Evolutionary conservation across 2,888 invertebrate species (phyloP).

Genomic region (Pseudococcus jackbeardsleyi): DNA sequence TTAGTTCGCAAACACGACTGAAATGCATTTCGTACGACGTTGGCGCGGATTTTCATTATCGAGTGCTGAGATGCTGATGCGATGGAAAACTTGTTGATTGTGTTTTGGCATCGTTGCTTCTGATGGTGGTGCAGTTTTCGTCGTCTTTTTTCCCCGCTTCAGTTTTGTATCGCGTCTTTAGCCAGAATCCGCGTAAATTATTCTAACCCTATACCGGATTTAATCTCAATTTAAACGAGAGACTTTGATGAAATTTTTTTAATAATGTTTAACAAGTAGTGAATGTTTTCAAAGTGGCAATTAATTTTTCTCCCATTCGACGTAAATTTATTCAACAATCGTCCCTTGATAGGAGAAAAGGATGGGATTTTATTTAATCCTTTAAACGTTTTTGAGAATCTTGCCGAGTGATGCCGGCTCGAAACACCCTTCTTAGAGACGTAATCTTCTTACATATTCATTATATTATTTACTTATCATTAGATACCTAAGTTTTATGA

Average conservation of each 20-base stretch:
- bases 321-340: slow-evolving; percentile 29
- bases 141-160: neutral
- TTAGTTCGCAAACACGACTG: slow-evolving; percentile 41
- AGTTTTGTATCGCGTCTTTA: neutral
- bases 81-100: slow-evolving; percentile 26
- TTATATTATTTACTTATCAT: slow-evolving; percentile 20
- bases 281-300: slow-evolving; percentile 23
- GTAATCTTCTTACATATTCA: slow-evolving; percentile 25
- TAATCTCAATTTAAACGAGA: slow-evolving; percentile 32
- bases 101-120: neutral
- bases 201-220: slow-evolving; percentile 6
- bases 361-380: neutral
- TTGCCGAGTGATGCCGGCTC: neutral
- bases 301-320: slow-evolving; percentile 36
- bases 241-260: slow-evolving; percentile 11
- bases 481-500: neutral
- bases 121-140: neutral
- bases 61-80: neutral
- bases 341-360: neutral
- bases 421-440: neutral
- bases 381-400: slow-evolving; percentile 26
- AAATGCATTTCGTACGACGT: slow-evolving; percentile 5
- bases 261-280: slow-evolving; percentile 16
- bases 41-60: slow-evolving; percentile 14
- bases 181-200: slow-evolving; percentile 2